Base-by-base conservation (phyloP, 2,113 vertebrate species). In the Calidris pygmaea region DNA sequence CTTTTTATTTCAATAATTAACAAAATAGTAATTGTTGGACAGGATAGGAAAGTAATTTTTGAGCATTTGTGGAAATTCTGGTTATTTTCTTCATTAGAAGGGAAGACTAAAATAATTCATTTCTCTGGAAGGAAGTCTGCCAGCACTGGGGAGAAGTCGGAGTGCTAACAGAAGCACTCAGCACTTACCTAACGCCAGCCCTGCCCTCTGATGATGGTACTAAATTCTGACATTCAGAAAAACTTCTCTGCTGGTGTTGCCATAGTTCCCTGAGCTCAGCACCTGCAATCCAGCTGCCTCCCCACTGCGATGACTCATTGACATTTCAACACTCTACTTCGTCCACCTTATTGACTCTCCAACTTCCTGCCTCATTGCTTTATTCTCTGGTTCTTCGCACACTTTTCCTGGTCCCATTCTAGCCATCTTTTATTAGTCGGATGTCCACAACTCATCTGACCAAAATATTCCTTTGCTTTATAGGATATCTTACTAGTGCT, bases 241-340 rank as follows among this genome's bases (percentile, higher is more conserved):
- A 96, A 85, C 48, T 86, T 91, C 53, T 79, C 67, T 85, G 76
- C 67, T 87, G 74, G 80, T 67, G 87, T 93, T 96, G 89, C 79
- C 85, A 89, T 70, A 90, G 92, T 9, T 96, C 56, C 94, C 87
- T 34, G 77, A 82, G 76, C 93, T 97, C 94, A 85, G 85, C 94
- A 96, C 94, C 96, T 96, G 96, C 87, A 84, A 48, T 50, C 90
- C 94, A 97, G 93, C 95, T 96, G 93, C 91, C 77, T 96, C 68
- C 83, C 91, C 85, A 67, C 87, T 29, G 74, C 1, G 34, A 35
- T 90, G 85, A 72, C 82, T 97, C 94, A 84, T 8, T 96, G 94
- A 87, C 85, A 85, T 96, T 95, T 96, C 92, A 95, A 47, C 96
- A 92, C 92, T 83, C 79, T 37, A 83, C 92, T 78, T 48, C 0